These are phyloP conservation scores for Halichoeres trimaculatus DNA, from an alignment of 2,113 vertebrate species.

Conservation along the genomic window DNA sequence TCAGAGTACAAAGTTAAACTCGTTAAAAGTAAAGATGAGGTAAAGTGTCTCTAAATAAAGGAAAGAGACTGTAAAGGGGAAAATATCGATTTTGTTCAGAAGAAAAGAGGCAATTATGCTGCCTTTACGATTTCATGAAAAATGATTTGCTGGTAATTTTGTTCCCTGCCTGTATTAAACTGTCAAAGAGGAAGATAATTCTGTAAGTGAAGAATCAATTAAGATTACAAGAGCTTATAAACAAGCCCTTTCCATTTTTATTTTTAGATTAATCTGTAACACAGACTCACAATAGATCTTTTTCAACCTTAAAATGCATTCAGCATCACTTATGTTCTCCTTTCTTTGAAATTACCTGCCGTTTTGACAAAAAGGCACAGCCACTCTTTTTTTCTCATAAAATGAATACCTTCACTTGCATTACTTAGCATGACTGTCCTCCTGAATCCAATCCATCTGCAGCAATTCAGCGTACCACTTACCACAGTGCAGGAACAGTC, in stretches of 20 bases:
- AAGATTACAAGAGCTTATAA: no score
- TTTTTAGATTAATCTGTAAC: no score
- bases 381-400: not conserved
- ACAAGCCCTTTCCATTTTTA: no score
- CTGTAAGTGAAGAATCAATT: not conserved
- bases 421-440: not conserved
- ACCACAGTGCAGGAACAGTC: slow-evolving; percentile 51
- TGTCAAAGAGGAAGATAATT: not conserved
- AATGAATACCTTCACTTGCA: not conserved
- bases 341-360: not conserved
- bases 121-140: not conserved
- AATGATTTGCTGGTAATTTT: not conserved
- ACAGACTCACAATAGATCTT: no score
- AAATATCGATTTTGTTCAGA: not conserved
- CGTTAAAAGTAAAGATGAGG: not conserved
- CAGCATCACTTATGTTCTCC: not conserved
- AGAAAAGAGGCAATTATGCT: not conserved
- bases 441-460: not conserved
- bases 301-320: not conserved
- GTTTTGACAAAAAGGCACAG: not conserved
- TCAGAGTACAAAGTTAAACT: not conserved
- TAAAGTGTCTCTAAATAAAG: not conserved
- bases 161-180: not conserved
- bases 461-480: slow-evolving; percentile 31
- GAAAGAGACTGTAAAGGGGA: not conserved